These are phyloP conservation scores for Amazonetta brasiliensis DNA, from an alignment of 2,797 vertebrate genomes.

Conservation along the genomic window DNA sequence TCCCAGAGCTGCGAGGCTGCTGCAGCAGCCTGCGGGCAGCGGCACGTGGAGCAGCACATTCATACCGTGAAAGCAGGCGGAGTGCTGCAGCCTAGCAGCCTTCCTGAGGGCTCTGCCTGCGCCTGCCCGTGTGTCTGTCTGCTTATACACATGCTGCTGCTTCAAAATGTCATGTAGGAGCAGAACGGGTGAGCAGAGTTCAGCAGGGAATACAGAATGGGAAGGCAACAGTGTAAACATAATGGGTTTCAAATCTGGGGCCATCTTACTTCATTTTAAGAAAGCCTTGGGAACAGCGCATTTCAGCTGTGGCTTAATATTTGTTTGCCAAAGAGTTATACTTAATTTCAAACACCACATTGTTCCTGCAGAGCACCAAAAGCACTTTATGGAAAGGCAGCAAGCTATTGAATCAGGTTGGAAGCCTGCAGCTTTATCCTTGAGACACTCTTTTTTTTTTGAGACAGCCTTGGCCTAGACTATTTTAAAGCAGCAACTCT, in stretches of 20 bases:
- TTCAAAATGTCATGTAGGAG: conserved; percentile 5
- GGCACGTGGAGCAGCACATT: neutral
- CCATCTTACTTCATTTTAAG: neutral
- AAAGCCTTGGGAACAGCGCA: neutral
- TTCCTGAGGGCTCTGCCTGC: neutral
- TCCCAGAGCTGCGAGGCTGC: neutral
- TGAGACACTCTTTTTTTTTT: neutral
- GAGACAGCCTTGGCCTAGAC: conserved; percentile 42
- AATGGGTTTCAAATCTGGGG: neutral
- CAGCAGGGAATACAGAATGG: fast-evolving
- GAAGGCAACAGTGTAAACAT: neutral
- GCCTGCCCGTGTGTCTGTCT: neutral
- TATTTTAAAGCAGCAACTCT: neutral
- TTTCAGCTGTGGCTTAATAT: conserved; percentile 23
- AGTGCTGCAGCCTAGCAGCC: neutral
- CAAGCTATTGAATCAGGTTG: conserved; percentile 6
- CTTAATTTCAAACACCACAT: neutral
- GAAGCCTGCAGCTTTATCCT: conserved; percentile 39
- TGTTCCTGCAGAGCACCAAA: conserved; percentile 24
- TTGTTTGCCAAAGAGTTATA: neutral
- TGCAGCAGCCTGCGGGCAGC: neutral
- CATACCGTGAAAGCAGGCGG: neutral
- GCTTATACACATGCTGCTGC: neutral
- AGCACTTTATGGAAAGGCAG: conserved; percentile 5
- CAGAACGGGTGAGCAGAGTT: neutral